Conservation (phyloP, 2,888 invertebrate species). For the Zygogramma bicolorata region DNA sequence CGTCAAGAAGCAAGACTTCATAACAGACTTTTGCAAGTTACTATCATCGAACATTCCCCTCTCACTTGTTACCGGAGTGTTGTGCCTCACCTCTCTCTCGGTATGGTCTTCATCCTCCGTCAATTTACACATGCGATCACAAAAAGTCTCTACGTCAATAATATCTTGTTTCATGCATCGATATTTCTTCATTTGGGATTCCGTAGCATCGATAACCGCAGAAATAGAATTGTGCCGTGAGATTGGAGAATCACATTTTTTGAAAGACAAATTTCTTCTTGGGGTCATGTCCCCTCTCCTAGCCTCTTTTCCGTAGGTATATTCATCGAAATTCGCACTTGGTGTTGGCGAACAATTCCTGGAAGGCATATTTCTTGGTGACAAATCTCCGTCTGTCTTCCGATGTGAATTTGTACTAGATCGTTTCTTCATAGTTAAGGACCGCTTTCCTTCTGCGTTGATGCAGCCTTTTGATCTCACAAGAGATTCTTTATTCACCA, state of each 20-base stretch:
- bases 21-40: constrained; percentile 37
- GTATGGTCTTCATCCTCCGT: constrained; percentile 33
- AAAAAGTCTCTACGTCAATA: constrained; percentile 46
- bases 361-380: background rate
- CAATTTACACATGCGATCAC: constrained; percentile 39
- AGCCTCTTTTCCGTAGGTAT: background rate
- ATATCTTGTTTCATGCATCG: constrained; percentile 36
- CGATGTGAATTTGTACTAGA: background rate
- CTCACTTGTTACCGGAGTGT: background rate
- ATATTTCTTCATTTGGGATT: constrained; percentile 35
- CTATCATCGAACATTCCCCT: constrained; percentile 28
- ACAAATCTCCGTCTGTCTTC: background rate
- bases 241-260: background rate
- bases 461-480: too few species aligned
- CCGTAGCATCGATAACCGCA: constrained; percentile 34
- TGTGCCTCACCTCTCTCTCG: constrained; percentile 12
- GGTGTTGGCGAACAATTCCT: background rate
- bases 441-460: too few species aligned
- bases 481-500: background rate
- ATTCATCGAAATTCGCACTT: background rate
- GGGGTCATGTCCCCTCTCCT: background rate
- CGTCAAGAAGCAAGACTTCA: constrained; percentile 56
- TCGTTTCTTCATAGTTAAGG: background rate
- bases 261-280: constrained; percentile 1
- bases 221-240: constrained; percentile 11